These are phyloP conservation scores for Cottus gobio DNA, from an alignment of 2,113 vertebrate species.

Conservation along the genomic window DNA sequence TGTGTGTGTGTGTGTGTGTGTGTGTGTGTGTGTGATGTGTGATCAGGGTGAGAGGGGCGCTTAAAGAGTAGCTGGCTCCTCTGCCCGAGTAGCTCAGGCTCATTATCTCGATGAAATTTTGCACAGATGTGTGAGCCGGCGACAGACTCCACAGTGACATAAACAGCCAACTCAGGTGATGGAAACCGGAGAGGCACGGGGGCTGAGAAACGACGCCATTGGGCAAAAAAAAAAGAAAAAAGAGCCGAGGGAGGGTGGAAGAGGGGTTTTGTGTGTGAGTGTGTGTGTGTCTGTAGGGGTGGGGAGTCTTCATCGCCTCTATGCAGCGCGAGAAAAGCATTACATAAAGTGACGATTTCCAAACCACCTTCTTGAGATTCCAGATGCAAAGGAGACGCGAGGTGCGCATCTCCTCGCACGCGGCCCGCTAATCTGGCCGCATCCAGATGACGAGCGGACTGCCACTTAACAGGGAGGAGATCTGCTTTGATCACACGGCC, in stretches of 20 bases:
- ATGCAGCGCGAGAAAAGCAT: constrained; percentile 57
- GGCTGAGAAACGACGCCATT: constrained; percentile 80
- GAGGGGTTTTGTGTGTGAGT: constrained; percentile 14
- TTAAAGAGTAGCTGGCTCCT: constrained; percentile 59
- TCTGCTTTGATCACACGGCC: constrained; percentile 84
- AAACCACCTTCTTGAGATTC: constrained; percentile 77
- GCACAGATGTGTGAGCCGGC: constrained; percentile 82
- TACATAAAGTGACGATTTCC: constrained; percentile 81
- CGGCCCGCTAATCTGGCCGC: constrained; percentile 78
- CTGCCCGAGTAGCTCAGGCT: constrained; percentile 72
- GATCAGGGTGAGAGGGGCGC: constrained; percentile 23
- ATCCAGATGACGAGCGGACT: constrained; percentile 82
- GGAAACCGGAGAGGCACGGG: constrained; percentile 75
- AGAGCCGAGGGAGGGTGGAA: constrained; percentile 51
- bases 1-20: too few species aligned
- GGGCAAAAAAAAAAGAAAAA: constrained; percentile 59
- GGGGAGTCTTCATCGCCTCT: constrained; percentile 47
- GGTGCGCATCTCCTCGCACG: constrained; percentile 58
- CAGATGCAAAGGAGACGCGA: constrained; percentile 68
- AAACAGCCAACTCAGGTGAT: constrained; percentile 84
- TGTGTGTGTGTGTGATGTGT: not conserved
- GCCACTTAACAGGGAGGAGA: constrained; percentile 84
- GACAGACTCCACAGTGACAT: constrained; percentile 82
- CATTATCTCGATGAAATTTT: constrained; percentile 85
- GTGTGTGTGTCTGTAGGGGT: not conserved